Conservation (phyloP, 2,113 vertebrate species). For the Galemys pyrenaicus region DNA sequence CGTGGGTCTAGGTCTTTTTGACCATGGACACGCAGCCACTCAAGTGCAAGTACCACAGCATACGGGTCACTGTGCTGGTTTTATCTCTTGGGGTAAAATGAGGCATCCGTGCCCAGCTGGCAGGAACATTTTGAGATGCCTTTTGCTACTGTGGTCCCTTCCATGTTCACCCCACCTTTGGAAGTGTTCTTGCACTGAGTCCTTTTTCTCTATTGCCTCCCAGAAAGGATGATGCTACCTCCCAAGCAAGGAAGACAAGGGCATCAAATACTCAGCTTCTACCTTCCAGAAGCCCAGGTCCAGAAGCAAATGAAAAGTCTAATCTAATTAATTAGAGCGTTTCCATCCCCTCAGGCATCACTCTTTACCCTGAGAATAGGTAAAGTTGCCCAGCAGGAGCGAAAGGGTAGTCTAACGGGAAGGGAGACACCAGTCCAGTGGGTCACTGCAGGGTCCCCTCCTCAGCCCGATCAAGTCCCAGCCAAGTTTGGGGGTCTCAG, state of each 20-base stretch:
- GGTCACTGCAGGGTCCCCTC: neutral
- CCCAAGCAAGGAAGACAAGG: neutral
- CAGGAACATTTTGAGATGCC: neutral
- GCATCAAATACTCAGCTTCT: neutral
- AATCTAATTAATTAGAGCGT: neutral
- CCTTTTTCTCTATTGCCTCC: neutral
- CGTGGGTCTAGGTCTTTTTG: neutral
- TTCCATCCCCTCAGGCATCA: neutral
- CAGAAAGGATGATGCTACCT: neutral
- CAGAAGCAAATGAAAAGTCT: neutral
- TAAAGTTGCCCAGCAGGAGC: neutral
- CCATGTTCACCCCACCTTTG: neutral
- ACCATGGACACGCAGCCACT: neutral
- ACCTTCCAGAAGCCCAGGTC: neutral
- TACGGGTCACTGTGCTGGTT: neutral
- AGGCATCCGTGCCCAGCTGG: rapidly evolving
- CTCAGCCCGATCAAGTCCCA: neutral
- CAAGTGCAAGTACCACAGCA: neutral
- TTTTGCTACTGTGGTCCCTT: too few species aligned
- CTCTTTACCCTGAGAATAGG: neutral
- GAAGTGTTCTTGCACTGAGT: neutral
- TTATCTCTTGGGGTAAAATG: neutral
- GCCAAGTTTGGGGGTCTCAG: neutral
- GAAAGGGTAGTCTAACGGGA: neutral
- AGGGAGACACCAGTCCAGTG: neutral